These are phyloP conservation scores for Nemoura dubitans DNA, from an alignment of 2,888 invertebrate genomes.

Conservation along the genomic window DNA sequence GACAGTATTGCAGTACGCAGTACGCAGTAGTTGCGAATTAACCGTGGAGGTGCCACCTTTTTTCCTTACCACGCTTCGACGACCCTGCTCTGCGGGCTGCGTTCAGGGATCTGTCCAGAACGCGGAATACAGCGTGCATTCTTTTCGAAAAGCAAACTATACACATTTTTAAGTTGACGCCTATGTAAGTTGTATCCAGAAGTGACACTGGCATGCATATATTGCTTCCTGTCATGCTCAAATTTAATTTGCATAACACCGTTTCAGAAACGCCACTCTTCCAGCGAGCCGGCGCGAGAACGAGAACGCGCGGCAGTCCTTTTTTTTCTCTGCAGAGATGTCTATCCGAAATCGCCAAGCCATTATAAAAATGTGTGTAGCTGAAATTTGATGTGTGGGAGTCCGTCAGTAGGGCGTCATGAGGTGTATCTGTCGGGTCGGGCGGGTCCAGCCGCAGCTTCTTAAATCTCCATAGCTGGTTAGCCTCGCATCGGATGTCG, in stretches of 20 bases:
- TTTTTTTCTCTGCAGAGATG: not conserved
- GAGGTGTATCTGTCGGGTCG: slow-evolving; percentile 8
- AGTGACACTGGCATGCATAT: not conserved
- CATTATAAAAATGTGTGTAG: slow-evolving; percentile 5
- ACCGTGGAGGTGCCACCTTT: not conserved
- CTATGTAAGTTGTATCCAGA: not conserved
- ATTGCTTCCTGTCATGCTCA: slow-evolving; percentile 7
- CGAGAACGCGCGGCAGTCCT: not conserved
- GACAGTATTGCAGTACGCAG: too few relatives aligned
- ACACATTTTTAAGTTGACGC: not conserved
- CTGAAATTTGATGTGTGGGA: slow-evolving; percentile 8
- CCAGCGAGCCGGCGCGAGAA: not conserved
- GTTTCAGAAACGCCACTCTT: not conserved
- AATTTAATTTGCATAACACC: not conserved
- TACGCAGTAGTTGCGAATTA: not conserved
- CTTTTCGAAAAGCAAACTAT: not conserved
- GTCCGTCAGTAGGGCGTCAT: slow-evolving; percentile 22
- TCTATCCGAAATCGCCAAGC: slow-evolving; percentile 4
- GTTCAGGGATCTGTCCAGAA: not conserved
- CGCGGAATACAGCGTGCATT: not conserved
- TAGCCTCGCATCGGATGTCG: slow-evolving; percentile 9
- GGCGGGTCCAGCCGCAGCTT: slow-evolving; percentile 9
- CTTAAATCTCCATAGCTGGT: slow-evolving; percentile 19
- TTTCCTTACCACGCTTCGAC: not conserved
- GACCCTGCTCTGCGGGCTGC: not conserved